Evolutionary conservation across 1,140 invertebrate species (phyloP), one percentile per base, ranked within the genome.

Genomic region (Dendroctonus valens): DNA sequence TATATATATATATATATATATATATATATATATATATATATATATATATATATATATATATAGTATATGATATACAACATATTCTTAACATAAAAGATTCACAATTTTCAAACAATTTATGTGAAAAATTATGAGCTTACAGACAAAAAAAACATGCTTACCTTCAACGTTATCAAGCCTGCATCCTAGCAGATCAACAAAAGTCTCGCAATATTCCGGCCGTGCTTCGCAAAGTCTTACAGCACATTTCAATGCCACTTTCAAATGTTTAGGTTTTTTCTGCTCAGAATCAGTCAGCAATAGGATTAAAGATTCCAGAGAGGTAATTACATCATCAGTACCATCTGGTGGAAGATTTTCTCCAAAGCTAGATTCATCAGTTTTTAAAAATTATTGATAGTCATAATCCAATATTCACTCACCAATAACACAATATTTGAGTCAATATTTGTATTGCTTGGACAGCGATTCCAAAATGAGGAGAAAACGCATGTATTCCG

Each of bases 291-390:
- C 74, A 38, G 75, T 78, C 1, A 90, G 77, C 0, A 89, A 76
- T n/a, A 91, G 82, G 7, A 91, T 86, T 14, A 91, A 75, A 5
- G 87, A 87, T 76, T 92, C 89, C 7, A 91, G 77, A 37, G 85
- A 84, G 44, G 85, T 80, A 67, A 87, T 85, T 5, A 88, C 78
- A 69, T 88, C 83, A 49, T 86, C 81, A 1, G 83, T 81, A n/a
- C 83, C 83, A 61, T 84, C 82, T 9, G 85, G 84, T 39, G 86
- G 85, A 12, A 89, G 73, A 41, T 79, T 80, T 78, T 89, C 87
- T 75, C 86, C 82, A 65, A 87, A 89, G 72, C 88, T 90, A 15
- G 7, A 57, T 41, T 37, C 4, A 46, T 15, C 26, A 15, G 12
- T 44, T 59, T 46, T 48, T n/a, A 44, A 44, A 3, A 59, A 44